Evolutionary conservation across 2,888 invertebrate genomes (phyloP), one percentile per base, ranked within the genome.

Genomic region (Ptychoptera contaminata): DNA sequence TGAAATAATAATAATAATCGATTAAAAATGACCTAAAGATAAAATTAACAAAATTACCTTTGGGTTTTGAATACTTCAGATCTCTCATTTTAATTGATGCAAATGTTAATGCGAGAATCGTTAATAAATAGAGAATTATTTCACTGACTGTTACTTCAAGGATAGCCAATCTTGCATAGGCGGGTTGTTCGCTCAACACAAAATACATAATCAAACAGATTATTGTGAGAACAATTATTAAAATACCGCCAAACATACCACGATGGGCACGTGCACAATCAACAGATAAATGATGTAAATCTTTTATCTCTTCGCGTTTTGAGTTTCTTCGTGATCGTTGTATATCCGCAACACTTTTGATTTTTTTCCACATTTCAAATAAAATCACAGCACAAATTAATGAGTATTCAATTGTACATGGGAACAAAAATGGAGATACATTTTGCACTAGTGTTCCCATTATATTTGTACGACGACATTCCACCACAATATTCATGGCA

Each of bases 281-380:
- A 46, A 84, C 73, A 0, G 77, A 75, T 61, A 77, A 77, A 53
- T 76, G 73, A 54, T 73, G 68, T 39, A 70, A 56, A 38, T 38
- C 40, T 12, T 34, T 23, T 1, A 42, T 37, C n/a, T 41, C 30
- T 46, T 48, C 46, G 2, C 46, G 38, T 7, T 23, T 23, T 8
- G 42, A 42, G 16, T 42, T 42, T 12, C 42, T 34, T 47, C 49
- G 50, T 47, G 58, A 32, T 54, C 45, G 45, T 55, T 51, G 44
- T 52, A 37, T 32, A 42, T 45, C 38, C 37, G 36, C 41, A 3
- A 42, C 53, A 50, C 57, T 57, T 52, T 62, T 61, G 35, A 79
- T 76, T 67, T 82, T 81, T 65, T 82, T 82, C 83, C 86, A 87
- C 76, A 87, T 83, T 60, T 85, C 81, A 58, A 81, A 86, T 47